Base-by-base conservation (phyloP, 2,888 invertebrate species). In the Trichogramma evanescens region DNA sequence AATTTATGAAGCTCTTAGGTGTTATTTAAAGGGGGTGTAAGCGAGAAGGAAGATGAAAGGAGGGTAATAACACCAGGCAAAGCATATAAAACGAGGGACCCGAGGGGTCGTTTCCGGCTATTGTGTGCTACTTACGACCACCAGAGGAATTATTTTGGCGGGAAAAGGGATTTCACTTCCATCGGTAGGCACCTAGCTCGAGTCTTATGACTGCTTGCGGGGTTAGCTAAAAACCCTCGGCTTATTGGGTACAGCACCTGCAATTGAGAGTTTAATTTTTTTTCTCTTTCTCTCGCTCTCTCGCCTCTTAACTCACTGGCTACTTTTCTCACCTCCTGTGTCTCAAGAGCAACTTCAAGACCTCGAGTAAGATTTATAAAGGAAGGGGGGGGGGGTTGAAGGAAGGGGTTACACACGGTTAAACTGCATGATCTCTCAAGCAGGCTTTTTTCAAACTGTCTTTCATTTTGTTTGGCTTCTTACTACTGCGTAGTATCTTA, bases 1-100 rank as follows among this genome's bases (percentile, higher is more conserved):
- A 74, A 75, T 75, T 74, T 73, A 72, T 72, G 71, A 71, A 69
- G 70, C 73, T 71, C 72, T 66, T 67, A 70, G 72, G 67, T 68
- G 68, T 26, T 26, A 26, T 26, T 26, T 26, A 26, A 26, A 26
- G 65, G 63, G 63, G 66, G 65, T 65, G 66, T 67, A 67, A 63
- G 65, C 53, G 26, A 26, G 26, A 26, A 26, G 26, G 26, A 26
- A 26, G 26, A 26, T 26, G 26, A 61, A 65, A 53, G 53, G 43
- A 13, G 57, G 59, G 59, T 59, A 45, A 9, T 45, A 45, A 45
- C 8, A 45, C 45, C 45, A 45, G n/a, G n/a, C n/a, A 45, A 9
- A 45, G n/a, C 8, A 8, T 45, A n/a, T 45, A 45, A 8, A n/a
- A 26, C 61, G 58, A 54, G 54, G 59, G 65, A 69, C 69, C 70